phyloP scores from a whole-genome alignment of 2,888 invertebrate species.

The Bellardia pandia region DNA sequence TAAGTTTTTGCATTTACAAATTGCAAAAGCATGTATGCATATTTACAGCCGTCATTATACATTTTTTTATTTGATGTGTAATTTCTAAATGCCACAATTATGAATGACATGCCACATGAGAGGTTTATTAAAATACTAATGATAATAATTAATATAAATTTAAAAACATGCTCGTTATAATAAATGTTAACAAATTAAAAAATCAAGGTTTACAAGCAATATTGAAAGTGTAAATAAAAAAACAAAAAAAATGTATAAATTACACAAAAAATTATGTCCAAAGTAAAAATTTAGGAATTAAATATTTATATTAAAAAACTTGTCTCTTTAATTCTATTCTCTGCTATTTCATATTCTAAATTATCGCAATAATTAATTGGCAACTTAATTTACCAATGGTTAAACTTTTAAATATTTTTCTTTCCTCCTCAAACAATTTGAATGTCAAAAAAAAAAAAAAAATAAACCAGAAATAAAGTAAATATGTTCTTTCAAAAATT shows the following conservation, averaged over 20 bases:
- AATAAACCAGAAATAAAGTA: conserved; percentile 2
- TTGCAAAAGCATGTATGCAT: neutral
- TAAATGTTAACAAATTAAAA: conserved; percentile 18
- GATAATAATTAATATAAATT: conserved; percentile 14
- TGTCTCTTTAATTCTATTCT: too few relatives aligned
- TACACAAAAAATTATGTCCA: neutral
- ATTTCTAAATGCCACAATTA: conserved; percentile 54
- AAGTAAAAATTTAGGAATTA: too few relatives aligned
- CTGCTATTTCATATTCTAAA: neutral
- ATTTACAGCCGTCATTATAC: conserved; percentile 3
- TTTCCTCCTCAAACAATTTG: neutral
- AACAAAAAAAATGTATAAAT: neutral
- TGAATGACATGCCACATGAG: conserved; percentile 55
- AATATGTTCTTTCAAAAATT: conserved; percentile 55
- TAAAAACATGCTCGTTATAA: neutral
- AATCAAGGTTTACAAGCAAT: conserved; percentile 28
- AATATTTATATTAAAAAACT: too few relatives aligned
- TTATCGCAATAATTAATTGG: neutral
- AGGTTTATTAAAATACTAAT: conserved; percentile 49
- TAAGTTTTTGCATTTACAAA: neutral
- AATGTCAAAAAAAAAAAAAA: neutral
- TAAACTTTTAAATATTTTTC: neutral
- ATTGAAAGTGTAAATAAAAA: conserved; percentile 34
- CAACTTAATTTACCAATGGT: conserved; percentile 5
- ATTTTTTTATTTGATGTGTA: conserved; percentile 22